Percentiles rank a stretch among this genome's conserved stretches.
phyloP scores from a whole-genome alignment of 2,797 vertebrate genomes.

The Myoxocephalus aenaeus region DNA sequence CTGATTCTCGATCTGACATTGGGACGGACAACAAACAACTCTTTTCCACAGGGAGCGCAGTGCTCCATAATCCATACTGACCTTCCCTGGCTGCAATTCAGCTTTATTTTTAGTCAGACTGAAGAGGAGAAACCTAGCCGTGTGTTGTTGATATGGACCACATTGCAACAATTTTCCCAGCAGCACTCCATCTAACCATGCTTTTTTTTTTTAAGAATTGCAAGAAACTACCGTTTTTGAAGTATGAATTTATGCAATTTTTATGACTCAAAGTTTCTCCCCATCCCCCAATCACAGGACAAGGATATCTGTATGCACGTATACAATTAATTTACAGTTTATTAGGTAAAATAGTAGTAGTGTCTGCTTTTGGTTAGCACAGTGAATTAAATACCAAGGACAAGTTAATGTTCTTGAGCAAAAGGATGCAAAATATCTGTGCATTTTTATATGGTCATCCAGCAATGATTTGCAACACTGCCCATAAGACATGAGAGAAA shows the following conservation, averaged over 20 bases:
- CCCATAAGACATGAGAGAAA: slow-evolving; percentile 4
- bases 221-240: slow-evolving; percentile 45
- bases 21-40: slow-evolving; percentile 82
- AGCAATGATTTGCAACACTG: not conserved
- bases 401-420: not conserved
- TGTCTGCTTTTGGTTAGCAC: not conserved
- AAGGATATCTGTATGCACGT: not conserved
- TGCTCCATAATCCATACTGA: slow-evolving; percentile 81
- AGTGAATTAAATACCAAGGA: not conserved
- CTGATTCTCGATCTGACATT: slow-evolving; percentile 80
- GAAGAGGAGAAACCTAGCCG: slow-evolving; percentile 59
- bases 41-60: slow-evolving; percentile 75
- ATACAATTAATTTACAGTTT: not conserved
- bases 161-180: slow-evolving; percentile 58
- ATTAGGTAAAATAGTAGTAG: too few species aligned
- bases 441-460: not conserved
- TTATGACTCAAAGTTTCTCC: slow-evolving; percentile 14
- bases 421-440: not conserved
- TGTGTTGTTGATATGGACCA: slow-evolving; percentile 41
- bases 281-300: not conserved
- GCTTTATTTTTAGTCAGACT: slow-evolving; percentile 78
- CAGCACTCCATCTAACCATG: slow-evolving; percentile 28
- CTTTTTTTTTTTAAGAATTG: slow-evolving; percentile 19
- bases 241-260: slow-evolving; percentile 25
- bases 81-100: slow-evolving; percentile 81